Evolutionary conservation across 2,113 vertebrate species (phyloP), one percentile per base, ranked within the genome.

Genomic region (Thermophis baileyi): DNA sequence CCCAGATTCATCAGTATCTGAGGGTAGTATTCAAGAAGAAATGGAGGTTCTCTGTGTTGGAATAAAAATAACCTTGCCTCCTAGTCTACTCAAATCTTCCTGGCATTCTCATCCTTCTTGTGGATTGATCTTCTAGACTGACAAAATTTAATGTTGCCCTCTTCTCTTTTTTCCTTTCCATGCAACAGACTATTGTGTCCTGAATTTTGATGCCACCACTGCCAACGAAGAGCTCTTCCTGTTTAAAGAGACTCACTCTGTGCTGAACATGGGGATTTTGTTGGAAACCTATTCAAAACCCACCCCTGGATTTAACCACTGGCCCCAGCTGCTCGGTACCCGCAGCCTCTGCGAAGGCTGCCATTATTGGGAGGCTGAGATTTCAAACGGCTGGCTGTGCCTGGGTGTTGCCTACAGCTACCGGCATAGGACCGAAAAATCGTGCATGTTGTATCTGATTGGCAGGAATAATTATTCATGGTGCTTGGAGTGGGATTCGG

Each of bases 401-500:
- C 91, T 97, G 89, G 97, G 97, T 0, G 94, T 96, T 93, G 95
- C 96, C 30, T 96, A 97, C 94, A 93, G 87, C 27, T 93, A 92
- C 50, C 50, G 47, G 69, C 89, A 91, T 47, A 91, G 25, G 30
- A 92, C 87, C 0, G 93, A 92, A 54, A 91, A 93, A 88, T 57
- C 86, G 1, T 92, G 30, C 69, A 53, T 92, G 30, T 85, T 94
- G 30, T 88, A 94, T 87, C 93, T 97, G 94, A 95, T 96, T 85
- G 96, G 96, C 87, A 95, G 96, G 93, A 97, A 96, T 92, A 89
- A 93, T 51, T 87, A 93, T 93, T 97, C 97, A 1, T 97, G 96
- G 96, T 96, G 96, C 93, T 90, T 97, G 86, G 96, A 97, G 94
- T 96, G 96, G 96, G 96, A 96, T 94, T 95, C 94, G 25, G 93